Base-by-base conservation (phyloP, 2,797 vertebrate genomes). In the Orestias chungarensis region DNA sequence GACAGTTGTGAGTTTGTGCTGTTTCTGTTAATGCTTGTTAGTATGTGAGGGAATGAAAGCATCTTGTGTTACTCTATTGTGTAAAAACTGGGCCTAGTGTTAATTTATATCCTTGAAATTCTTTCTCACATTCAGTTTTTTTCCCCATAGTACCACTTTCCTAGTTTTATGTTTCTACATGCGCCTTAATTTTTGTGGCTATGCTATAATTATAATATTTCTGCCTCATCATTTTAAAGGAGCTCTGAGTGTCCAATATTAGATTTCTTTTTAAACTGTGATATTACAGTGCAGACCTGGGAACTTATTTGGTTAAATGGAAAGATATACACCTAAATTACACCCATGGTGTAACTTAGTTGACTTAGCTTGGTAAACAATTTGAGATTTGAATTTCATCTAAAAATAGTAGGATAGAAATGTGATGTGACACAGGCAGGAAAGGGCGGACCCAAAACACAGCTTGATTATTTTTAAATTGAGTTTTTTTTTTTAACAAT, bases 1-100 rank as follows among this genome's bases (percentile, higher is more conserved):
- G 68, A 72, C 29, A 52, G 66, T 14, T n/a, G 15, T 74, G 74
- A 57, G 17, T 9, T 33, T 57, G 27, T 57, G 52, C 66, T 17
- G 23, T 49, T 68, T 73, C 50, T 65, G 35, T 12, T 35, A 6
- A 33, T 38, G 61, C 57, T n/a, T 40, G 33, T 40, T 38, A 35
- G 31, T 14, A 66, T 67, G 66, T 4, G 57, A 66, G 2, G 38
- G 66, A 67, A 42, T 33, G 52, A 54, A 55, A 66, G n/a, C 59
- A 5, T 27, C 59, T 42, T 50, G 46, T 66, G 46, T 59, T 57
- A 23, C 43, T 54, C 23, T 29, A n/a, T 44, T 59, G 38, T 57
- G 67, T 31, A 35, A 43, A 54, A 43, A 43, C 43, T 2, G 6
- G 66, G 23, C 50, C 4, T 18, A 18, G 33, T 27, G 20, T 12